Base-by-base conservation (phyloP, 2,113 vertebrate species). In the Amblyornis subalaris region DNA sequence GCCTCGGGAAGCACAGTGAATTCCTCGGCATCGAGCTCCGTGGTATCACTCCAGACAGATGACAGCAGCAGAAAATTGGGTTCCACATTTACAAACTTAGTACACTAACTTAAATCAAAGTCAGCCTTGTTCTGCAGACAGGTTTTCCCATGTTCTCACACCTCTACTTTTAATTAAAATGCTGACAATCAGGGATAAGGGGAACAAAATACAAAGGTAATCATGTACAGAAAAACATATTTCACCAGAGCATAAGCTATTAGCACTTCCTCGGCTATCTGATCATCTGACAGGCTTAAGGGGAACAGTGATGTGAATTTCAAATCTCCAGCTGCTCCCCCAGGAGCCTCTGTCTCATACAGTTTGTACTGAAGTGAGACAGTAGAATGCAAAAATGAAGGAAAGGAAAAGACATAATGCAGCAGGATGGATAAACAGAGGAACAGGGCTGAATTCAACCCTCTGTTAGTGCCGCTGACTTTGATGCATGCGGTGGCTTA, bases 101-200 rank as follows among this genome's bases (percentile, higher is more conserved):
- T 66, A 85, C 44, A 61, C 83, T 79, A 91, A 84, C 95, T 97
- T 96, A 94, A 94, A 97, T 84, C 85, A 97, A 97, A 97, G 93
- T 85, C 91, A 95, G 90, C 70, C 86, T 79, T 90, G 82, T 80
- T 95, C 80, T 92, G 81, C 92, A 80, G 90, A 90, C 80, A 97
- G 78, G 94, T 88, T 96, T 97, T 90, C 95, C 93, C 90, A 95
- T 96, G 94, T 97, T 97, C 96, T 97, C 92, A 88, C 92, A 94
- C 94, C 94, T 98, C 95, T 97, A 94, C 89, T 98, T 98, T 98
- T 97, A 98, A 98, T 98, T 98, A 98, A 97, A 98, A 97, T 97
- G 93, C 95, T 97, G 97, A 97, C 96, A 97, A 96, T 93, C 96
- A 96, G 88, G 97, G 89, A 97, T 96, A 97, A 97, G 82, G 94